These are phyloP conservation scores for Anagyrus pseudococci DNA, from an alignment of 2,888 invertebrate species.

Conservation along the genomic window DNA sequence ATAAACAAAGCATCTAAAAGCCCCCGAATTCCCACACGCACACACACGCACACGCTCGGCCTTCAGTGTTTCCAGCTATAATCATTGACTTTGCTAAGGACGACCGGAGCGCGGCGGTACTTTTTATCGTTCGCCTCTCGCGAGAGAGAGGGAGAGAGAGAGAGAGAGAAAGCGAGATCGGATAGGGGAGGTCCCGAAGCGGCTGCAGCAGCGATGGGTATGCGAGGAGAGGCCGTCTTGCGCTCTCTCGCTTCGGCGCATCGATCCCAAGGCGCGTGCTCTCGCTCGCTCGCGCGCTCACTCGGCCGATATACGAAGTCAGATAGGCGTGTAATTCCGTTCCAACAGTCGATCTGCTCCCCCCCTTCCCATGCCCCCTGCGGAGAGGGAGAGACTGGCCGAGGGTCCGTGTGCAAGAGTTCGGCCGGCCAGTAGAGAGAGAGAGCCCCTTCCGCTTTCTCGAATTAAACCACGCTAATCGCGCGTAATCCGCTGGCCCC, in stretches of 20 bases:
- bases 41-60: no score
- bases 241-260: slow-evolving; percentile 8
- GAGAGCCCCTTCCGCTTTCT: slow-evolving; percentile 22
- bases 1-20: no score
- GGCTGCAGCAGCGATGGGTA: no score
- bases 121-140: slow-evolving; percentile 19
- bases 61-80: no score
- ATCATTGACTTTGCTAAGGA: not conserved
- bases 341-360: slow-evolving; percentile 29
- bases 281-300: not conserved
- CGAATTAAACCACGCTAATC: slow-evolving; percentile 34
- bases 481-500: slow-evolving; percentile 27
- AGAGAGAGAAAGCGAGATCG: not conserved
- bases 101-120: not conserved
- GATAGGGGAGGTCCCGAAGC: not conserved
- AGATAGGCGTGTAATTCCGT: slow-evolving; percentile 34
- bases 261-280: slow-evolving; percentile 28
- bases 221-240: not conserved
- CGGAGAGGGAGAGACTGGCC: not conserved
- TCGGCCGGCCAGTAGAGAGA: no score
- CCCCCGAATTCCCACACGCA: no score
- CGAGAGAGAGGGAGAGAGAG: not conserved
- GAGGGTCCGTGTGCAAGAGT: no score
- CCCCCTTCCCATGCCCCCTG: no score
- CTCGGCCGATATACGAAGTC: slow-evolving; percentile 19